Conservation (phyloP, 2,113 vertebrate genomes). For the Macquaria ambigua region DNA sequence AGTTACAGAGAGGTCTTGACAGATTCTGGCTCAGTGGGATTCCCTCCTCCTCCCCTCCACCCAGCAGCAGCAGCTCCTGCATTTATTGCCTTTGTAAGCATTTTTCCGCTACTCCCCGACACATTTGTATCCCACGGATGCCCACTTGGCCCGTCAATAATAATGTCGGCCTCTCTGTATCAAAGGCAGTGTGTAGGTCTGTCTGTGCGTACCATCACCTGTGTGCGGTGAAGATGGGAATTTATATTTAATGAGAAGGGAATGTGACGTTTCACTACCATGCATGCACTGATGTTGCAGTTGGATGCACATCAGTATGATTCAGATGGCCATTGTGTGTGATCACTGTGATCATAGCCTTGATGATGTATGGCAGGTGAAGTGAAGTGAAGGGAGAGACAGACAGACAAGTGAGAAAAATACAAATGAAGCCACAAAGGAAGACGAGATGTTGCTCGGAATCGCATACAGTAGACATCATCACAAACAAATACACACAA, state of each 20-base stretch:
- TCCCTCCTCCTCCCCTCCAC: slow-evolving; percentile 37
- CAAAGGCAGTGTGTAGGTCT: neutral
- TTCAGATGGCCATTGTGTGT: neutral
- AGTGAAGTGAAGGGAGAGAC: slow-evolving; percentile 11
- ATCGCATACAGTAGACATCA: neutral
- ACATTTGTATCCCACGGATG: slow-evolving; percentile 41
- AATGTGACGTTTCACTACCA: neutral
- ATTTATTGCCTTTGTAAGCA: slow-evolving; percentile 69
- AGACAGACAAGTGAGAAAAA: neutral
- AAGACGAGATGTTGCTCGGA: neutral
- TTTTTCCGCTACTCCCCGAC: slow-evolving; percentile 40
- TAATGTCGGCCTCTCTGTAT: neutral
- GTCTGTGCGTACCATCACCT: neutral
- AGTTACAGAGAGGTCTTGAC: slow-evolving; percentile 51
- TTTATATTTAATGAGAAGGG: neutral
- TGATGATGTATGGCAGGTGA: slow-evolving; percentile 8
- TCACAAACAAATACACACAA: neutral
- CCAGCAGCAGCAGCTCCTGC: slow-evolving; percentile 21
- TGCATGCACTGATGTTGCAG: neutral
- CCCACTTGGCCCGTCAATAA: slow-evolving; percentile 7
- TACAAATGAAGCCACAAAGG: neutral
- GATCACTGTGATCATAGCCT: neutral
- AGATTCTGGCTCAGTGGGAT: slow-evolving; percentile 69
- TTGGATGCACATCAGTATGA: slow-evolving; percentile 7
- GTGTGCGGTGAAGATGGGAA: neutral